Evolutionary conservation across 2,113 vertebrate species (phyloP), one percentile per base, ranked within the genome.

Genomic region (Axis porcinus): DNA sequence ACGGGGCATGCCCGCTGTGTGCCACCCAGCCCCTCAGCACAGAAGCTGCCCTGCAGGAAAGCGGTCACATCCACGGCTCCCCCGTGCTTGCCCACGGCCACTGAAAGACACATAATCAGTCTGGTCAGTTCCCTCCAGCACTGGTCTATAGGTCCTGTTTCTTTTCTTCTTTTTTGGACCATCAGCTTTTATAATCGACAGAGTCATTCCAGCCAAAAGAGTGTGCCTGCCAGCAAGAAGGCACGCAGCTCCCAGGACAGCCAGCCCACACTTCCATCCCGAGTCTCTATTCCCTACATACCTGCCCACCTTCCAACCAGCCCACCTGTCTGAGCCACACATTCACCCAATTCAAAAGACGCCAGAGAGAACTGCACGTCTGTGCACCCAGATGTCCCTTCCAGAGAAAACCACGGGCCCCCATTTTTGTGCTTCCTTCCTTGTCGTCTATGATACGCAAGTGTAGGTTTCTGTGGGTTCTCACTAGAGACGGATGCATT

Each of bases 81-180:
- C 43, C 28, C 16, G 1, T 1, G 6, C 30, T 23, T 21, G 54
- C 50, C 28, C 47, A 47, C 9, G 5, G 5, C 12, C 14, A 0
- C 2, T 1, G 19, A 33, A 7, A 2, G 16, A 9, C 1, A 1
- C 7, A 0, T 0, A 1, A 0, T 8, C 43, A 7, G 0, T 13
- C n/a, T 0, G 1, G 45, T 3, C 6, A 0, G 7, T 2, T 1
- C 16, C 87, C 52, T 81, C n/a, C 40, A 15, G 19, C 7, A 11
- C 28, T 3, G 5, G 28, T 6, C 78, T 21, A 6, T 10, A 15
- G 10, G 6, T 74, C 52, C 30, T 3, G 1, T 30, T 64, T 70
- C 60, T 54, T 54, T 30, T 10, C 40, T 12, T 89, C 6, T n/a
- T 2, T 57, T 47, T 50, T 52, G 7, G 60, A 27, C 21, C 70